phyloP scores from a whole-genome alignment of 2,113 vertebrate genomes.

The Nanorana parkeri region DNA sequence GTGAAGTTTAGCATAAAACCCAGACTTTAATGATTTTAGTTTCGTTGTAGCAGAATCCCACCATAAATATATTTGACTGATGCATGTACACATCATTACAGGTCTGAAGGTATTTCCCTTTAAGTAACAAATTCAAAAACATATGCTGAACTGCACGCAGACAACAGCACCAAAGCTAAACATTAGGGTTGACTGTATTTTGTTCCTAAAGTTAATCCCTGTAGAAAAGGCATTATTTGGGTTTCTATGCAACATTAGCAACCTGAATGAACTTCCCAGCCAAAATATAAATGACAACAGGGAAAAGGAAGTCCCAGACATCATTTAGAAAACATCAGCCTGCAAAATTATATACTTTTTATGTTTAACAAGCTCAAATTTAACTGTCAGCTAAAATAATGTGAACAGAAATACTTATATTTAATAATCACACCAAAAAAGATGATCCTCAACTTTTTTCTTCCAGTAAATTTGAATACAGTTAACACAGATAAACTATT shows the following conservation, averaged over 20 bases:
- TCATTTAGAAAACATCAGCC: conserved; percentile 47
- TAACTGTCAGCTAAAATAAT: conserved; percentile 20
- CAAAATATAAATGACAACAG: conserved; percentile 51
- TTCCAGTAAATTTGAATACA: no score
- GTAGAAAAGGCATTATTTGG: neutral
- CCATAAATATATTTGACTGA: no score
- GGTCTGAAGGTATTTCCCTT: no score
- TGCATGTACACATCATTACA: no score
- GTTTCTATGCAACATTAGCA: conserved; percentile 46
- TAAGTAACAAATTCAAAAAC: neutral
- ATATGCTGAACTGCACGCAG: neutral
- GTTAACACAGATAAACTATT: no score
- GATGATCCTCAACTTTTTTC: no score
- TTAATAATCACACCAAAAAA: neutral
- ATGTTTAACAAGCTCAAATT: conserved; percentile 13
- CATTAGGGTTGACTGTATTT: conserved; percentile 16
- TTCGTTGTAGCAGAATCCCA: no score
- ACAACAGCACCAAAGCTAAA: neutral
- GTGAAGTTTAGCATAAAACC: no score
- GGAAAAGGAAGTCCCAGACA: conserved; percentile 38
- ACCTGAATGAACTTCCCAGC: conserved; percentile 41
- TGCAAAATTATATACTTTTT: conserved; percentile 37
- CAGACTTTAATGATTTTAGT: no score
- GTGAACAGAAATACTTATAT: conserved; percentile 2
- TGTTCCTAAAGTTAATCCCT: conserved; percentile 6